Conservation (phyloP, 2,888 invertebrate genomes). For the Chymomyza procnemis region DNA sequence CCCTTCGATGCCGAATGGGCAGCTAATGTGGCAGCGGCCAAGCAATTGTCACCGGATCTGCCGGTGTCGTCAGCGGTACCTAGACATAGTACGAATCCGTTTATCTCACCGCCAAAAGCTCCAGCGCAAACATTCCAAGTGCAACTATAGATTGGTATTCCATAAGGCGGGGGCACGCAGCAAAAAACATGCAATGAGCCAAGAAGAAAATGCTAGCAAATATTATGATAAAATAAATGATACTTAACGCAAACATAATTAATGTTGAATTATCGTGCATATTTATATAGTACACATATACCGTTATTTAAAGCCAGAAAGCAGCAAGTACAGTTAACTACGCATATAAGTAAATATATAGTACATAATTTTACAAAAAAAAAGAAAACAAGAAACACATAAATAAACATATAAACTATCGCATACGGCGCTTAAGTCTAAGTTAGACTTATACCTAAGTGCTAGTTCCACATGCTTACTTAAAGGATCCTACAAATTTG, state of each 20-base stretch:
- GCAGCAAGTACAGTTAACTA: constrained; percentile 46
- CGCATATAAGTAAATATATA: constrained; percentile 17
- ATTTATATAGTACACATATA: constrained; percentile 33
- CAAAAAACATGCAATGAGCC: not conserved
- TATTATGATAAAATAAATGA: not conserved
- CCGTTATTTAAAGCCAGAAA: constrained; percentile 45
- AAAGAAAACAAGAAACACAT: not conserved
- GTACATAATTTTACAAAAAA: not conserved
- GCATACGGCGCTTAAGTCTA: constrained; percentile 39
- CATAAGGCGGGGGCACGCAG: no score
- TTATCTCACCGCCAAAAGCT: constrained; percentile 79
- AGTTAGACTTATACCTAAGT: constrained; percentile 23
- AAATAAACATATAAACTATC: not conserved
- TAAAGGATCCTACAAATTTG: not conserved
- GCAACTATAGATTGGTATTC: constrained; percentile 75
- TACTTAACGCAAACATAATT: constrained; percentile 62
- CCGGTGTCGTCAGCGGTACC: constrained; percentile 64
- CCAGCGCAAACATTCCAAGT: constrained; percentile 79
- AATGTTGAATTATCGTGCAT: constrained; percentile 48
- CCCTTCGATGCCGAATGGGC: constrained; percentile 94
- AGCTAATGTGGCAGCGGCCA: constrained; percentile 75
- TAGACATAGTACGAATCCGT: constrained; percentile 78
- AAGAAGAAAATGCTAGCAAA: not conserved
- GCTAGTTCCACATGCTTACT: constrained; percentile 4
- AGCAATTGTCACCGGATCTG: constrained; percentile 80